Percentiles rank a stretch among this genome's conserved stretches.
Evolutionary conservation across 2,113 vertebrate genomes (phyloP).

Genomic region (Falco punctatus): DNA sequence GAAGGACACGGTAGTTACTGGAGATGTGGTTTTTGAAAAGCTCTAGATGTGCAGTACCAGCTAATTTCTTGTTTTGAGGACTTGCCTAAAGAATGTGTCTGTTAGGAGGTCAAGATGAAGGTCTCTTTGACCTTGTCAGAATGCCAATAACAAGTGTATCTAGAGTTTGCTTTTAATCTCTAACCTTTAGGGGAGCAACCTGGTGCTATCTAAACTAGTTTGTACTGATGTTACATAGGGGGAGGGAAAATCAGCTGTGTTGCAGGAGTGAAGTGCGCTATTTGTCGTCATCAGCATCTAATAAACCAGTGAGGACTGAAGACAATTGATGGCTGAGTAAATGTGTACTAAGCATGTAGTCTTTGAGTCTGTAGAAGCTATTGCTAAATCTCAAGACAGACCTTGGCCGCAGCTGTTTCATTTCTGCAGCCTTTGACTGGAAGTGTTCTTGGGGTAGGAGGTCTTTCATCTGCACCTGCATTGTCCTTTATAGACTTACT

Average conservation of each 20-base stretch:
- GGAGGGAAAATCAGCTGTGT: fast-evolving
- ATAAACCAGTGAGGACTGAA: background rate
- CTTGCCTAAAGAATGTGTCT: background rate
- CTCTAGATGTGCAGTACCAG: background rate
- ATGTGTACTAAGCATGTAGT: background rate
- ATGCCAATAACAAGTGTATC: background rate
- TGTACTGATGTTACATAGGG: background rate
- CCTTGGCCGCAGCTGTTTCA: background rate
- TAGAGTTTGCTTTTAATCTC: background rate
- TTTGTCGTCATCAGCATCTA: background rate
- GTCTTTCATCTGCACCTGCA: background rate
- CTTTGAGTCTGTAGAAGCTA: background rate
- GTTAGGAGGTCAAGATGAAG: background rate
- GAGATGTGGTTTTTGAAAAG: background rate
- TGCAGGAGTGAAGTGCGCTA: background rate
- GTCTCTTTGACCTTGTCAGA: background rate
- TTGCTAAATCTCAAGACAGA: background rate
- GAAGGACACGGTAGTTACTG: background rate
- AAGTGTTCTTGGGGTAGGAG: background rate
- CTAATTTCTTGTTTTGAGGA: background rate
- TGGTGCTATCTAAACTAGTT: background rate
- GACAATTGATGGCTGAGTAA: background rate
- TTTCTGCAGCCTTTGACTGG: background rate
- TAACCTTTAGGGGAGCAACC: background rate
- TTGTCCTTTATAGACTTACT: background rate